phyloP scores from a whole-genome alignment of 2,797 vertebrate genomes.

The Lutjanus argentimaculatus region DNA sequence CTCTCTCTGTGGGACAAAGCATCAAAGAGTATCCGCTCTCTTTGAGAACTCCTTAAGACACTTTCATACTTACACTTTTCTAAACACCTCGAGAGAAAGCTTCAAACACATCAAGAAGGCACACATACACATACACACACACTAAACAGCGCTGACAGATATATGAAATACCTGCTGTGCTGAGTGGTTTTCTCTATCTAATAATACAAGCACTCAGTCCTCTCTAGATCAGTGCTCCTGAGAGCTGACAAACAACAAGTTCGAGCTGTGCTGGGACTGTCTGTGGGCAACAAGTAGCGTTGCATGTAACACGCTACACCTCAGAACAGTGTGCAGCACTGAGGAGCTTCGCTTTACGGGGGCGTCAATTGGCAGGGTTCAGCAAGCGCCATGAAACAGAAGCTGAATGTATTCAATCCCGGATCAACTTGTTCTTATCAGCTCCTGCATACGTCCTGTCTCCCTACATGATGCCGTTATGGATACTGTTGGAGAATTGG shows the following conservation, averaged over 20 bases:
- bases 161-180: slow-evolving; percentile 69
- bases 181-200: slow-evolving; percentile 72
- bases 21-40: slow-evolving; percentile 77
- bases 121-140: slow-evolving; percentile 32
- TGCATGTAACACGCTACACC: slow-evolving; percentile 37
- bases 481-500: background rate
- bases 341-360: slow-evolving; percentile 46
- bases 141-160: slow-evolving; percentile 62
- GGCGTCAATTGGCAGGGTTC: slow-evolving; percentile 40
- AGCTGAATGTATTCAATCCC: slow-evolving; percentile 21
- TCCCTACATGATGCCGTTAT: background rate
- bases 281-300: slow-evolving; percentile 71
- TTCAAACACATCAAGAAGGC: slow-evolving; percentile 59
- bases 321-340: slow-evolving; percentile 31
- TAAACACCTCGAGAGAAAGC: slow-evolving; percentile 70
- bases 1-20: slow-evolving; percentile 76
- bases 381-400: slow-evolving; percentile 21
- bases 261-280: slow-evolving; percentile 43
- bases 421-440: slow-evolving; percentile 35
- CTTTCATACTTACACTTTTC: slow-evolving; percentile 73
- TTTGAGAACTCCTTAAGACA: slow-evolving; percentile 78
- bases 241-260: slow-evolving; percentile 67
- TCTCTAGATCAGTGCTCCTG: slow-evolving; percentile 68
- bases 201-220: slow-evolving; percentile 69
- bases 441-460: slow-evolving; percentile 2